Evolutionary conservation across 1,140 invertebrate genomes (phyloP).

Genomic region (Calliphora vicina): DNA sequence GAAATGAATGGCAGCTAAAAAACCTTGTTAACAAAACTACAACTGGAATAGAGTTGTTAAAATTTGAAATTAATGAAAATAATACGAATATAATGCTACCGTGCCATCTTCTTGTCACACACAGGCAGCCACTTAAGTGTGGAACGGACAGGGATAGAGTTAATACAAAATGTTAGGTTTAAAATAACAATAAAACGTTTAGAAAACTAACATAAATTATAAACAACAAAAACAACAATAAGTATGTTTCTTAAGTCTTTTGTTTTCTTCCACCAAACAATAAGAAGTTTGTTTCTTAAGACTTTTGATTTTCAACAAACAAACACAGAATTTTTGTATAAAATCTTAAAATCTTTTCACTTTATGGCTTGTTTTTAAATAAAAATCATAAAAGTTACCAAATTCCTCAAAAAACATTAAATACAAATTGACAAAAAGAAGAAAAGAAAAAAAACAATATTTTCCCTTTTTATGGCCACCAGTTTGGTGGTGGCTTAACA

Average conservation of each 20-base stretch:
- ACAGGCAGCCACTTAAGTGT: not conserved
- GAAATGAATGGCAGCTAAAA: not conserved
- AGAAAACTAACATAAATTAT: not conserved
- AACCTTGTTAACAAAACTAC: not conserved
- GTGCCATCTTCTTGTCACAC: not conserved
- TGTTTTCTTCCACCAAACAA: not conserved
- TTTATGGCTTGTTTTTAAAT: not conserved
- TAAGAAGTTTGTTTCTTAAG: not conserved
- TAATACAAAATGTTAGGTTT: too few species aligned
- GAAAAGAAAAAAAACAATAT: not conserved
- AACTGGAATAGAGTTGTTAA: not conserved
- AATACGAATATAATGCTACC: not conserved
- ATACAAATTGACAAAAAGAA: not conserved
- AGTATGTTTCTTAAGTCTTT: not conserved
- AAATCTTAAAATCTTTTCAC: not conserved
- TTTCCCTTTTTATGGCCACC: slow-evolving; percentile 1
- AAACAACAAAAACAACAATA: not conserved
- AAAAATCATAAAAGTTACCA: not conserved
- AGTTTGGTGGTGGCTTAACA: not conserved
- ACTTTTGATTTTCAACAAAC: not conserved
- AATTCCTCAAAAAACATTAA: not conserved
- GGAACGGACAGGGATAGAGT: too few species aligned
- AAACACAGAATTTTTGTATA: not conserved
- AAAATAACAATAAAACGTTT: not conserved
- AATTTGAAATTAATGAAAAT: not conserved